Evolutionary conservation across 2,888 invertebrate species (phyloP).

Genomic region (Plagodis dolabraria): DNA sequence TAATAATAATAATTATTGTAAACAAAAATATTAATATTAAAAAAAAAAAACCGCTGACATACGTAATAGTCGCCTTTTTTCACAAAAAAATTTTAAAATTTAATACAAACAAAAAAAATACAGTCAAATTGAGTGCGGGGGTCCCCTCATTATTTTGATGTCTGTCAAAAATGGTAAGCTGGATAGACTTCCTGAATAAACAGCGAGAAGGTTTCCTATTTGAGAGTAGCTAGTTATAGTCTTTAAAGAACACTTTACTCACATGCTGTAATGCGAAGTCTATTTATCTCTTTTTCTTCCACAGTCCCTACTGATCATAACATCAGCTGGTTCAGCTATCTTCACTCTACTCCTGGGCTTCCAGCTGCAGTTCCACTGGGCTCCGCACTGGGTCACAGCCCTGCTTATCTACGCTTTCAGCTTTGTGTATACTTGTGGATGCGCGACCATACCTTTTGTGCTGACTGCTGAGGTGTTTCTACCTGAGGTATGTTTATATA

Average conservation of each 20-base stretch:
- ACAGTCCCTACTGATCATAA: slow-evolving; percentile 52
- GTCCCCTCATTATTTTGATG: no score
- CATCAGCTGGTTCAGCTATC: slow-evolving; percentile 49
- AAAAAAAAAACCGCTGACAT: no score
- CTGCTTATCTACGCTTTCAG: slow-evolving; percentile 58
- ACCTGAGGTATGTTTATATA: slow-evolving; percentile 56
- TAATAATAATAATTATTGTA: no score
- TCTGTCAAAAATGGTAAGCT: no score
- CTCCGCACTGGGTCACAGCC: slow-evolving; percentile 60
- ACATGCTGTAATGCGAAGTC: neutral
- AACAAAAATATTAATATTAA: no score
- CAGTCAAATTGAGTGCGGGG: no score
- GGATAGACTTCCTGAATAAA: no score
- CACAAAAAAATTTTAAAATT: no score
- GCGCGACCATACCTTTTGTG: slow-evolving; percentile 68
- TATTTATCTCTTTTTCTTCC: neutral
- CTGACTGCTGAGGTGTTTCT: slow-evolving; percentile 70
- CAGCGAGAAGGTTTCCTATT: no score
- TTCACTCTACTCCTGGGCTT: slow-evolving; percentile 53
- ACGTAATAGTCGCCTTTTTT: no score
- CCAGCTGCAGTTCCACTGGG: slow-evolving; percentile 62
- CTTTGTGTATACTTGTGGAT: slow-evolving; percentile 65
- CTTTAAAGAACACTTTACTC: neutral
- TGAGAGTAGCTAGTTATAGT: neutral
- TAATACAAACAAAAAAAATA: no score